Base-by-base conservation (phyloP, 2,797 vertebrate species). In the Enteromius treurensis region DNA sequence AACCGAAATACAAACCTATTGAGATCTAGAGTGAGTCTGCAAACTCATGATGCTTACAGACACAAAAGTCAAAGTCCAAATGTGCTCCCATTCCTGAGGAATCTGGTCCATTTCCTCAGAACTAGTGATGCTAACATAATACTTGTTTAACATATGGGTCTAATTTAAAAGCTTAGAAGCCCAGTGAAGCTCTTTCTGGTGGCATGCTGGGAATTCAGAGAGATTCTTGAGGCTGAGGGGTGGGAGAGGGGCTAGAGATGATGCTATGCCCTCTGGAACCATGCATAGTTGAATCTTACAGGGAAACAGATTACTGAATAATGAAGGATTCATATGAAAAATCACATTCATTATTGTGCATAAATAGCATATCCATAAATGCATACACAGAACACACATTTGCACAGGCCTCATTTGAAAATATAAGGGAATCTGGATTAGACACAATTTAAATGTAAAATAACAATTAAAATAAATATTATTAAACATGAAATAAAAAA, bases 1-100 rank as follows among this genome's bases (percentile, higher is more conserved):
- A 96, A 85, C 95, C 96, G 2, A 45, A 89, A 1, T 71, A 90
- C 75, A 96, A 95, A 88, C 92, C 95, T n/a, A 92, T 93, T 37
- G 94, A 98, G 88, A 93, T 93, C 21, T 95, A 92, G 92, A 8
- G 23, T 62, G 3, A 73, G 55, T 81, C 19, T 34, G 13, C 26
- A 58, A 67, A 69, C 40, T 23, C 19, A 76, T 53, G 80, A 65
- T 65, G 34, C 53, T 58, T 47, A 60, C 15, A 76, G 9, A 75
- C 29, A 7, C 26, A 7, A 53, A 40, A 82, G 45, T 69, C 60
- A 81, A 86, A 79, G 14, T 19, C 32, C 13, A 49, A 7, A 73
- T 77, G 23, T 74, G 17, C 73, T 77, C n/a, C 37, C n/a, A 74
- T 82, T 21, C 6, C 17, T 49, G 14, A 51, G 15, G 21, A 60